Percentiles rank a stretch among this genome's conserved stretches.
phyloP scores from a whole-genome alignment of 2,888 invertebrate species.

The Cheilosia impressa region DNA sequence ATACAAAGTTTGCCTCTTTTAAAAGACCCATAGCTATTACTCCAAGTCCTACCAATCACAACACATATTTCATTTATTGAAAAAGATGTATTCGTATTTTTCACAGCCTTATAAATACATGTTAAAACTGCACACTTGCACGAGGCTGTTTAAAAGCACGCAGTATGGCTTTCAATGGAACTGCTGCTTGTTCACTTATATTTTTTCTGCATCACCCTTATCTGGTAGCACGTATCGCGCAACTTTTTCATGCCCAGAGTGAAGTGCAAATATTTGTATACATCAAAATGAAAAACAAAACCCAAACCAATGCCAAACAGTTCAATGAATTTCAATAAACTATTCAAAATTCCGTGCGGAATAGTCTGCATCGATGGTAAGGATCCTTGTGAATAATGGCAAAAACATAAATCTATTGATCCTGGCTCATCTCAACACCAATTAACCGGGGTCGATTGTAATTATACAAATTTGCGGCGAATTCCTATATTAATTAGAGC shows the following conservation, averaged over 20 bases:
- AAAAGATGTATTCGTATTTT: not conserved
- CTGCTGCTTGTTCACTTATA: not conserved
- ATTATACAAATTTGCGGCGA: slow-evolving; percentile 12
- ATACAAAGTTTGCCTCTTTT: too few relatives aligned
- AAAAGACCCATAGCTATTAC: too few relatives aligned
- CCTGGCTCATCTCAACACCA: slow-evolving; percentile 16
- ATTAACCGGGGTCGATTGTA: not conserved
- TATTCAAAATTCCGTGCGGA: not conserved
- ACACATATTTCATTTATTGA: too few relatives aligned
- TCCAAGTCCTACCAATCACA: too few relatives aligned
- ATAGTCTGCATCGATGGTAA: slow-evolving; percentile 12
- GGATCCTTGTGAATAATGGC: slow-evolving; percentile 7
- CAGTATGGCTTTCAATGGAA: not conserved
- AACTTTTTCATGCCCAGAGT: not conserved
- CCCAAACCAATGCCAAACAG: slow-evolving; percentile 17
- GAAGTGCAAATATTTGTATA: slow-evolving; percentile 2
- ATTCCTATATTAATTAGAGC: slow-evolving; percentile 4
- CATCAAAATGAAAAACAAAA: not conserved
- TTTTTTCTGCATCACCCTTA: not conserved
- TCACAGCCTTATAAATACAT: not conserved
- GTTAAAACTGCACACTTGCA: not conserved
- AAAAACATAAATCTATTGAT: slow-evolving; percentile 31
- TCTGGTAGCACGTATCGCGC: not conserved
- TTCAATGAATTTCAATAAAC: slow-evolving; percentile 58
- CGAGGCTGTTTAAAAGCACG: not conserved